Percentiles rank a stretch among this genome's conserved stretches.
phyloP scores from a whole-genome alignment of 30 jellyfish, hydroid and myxozoan genomes.

The Pseudorhiza aurosa region DNA sequence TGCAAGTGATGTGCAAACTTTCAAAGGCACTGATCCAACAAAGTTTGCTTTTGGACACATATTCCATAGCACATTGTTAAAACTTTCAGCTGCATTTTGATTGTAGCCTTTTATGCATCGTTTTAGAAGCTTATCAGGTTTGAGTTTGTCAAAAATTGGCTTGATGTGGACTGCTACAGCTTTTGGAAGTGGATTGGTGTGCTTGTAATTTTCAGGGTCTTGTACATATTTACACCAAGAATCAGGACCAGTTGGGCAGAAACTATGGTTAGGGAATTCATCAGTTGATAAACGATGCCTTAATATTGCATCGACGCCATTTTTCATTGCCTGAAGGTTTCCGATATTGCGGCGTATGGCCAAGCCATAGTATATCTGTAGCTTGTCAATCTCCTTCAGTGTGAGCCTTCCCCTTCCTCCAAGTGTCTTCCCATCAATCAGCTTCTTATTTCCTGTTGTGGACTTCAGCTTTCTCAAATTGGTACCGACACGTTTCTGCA shows the following conservation, averaged over 20 bases:
- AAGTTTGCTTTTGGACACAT: neutral
- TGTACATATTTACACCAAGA: conserved; percentile 16
- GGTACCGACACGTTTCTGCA: conserved; percentile 7
- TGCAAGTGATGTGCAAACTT: too few species aligned
- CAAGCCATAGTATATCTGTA: conserved; percentile 34
- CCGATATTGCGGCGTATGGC: conserved; percentile 38
- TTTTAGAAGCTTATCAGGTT: neutral
- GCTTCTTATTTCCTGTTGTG: neutral
- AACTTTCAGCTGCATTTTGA: conserved; percentile 20
- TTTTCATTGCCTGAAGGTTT: conserved; percentile 27
- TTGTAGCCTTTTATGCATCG: neutral
- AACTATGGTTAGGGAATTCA: neutral
- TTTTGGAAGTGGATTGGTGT: conserved; percentile 6
- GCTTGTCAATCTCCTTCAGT: conserved; percentile 22
- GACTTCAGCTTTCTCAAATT: conserved; percentile 3
- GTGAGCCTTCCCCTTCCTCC: conserved; percentile 48
- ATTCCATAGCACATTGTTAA: conserved; percentile 6
- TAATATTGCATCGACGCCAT: conserved; percentile 16
- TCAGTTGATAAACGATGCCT: conserved; percentile 14
- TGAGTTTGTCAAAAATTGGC: neutral
- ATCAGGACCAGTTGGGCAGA: conserved; percentile 11
- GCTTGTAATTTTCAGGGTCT: conserved; percentile 1
- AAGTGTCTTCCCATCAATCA: neutral
- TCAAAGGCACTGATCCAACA: conserved; percentile 5
- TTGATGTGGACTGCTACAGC: neutral